Percentiles rank a stretch among this genome's conserved stretches.
Conservation (phyloP, 1,140 invertebrate genomes). For the Lordiphosa clarofinis region DNA sequence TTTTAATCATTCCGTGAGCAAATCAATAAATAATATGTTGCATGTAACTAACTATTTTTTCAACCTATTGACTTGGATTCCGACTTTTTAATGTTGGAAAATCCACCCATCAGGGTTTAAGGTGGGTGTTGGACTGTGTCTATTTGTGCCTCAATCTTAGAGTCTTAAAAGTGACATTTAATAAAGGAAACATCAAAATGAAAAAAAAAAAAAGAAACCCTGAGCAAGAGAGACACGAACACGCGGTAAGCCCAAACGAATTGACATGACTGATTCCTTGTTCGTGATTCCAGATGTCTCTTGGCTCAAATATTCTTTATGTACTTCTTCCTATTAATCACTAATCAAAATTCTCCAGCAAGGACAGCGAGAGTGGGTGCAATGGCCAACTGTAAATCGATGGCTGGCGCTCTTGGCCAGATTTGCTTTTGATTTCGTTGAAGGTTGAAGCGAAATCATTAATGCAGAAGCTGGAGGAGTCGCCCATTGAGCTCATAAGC, state of each 20-base stretch:
- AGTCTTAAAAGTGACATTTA: slow-evolving; percentile 11
- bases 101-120: no score
- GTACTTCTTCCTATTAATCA: slow-evolving; percentile 6
- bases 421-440: slow-evolving; percentile 18
- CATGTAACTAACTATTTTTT: no score
- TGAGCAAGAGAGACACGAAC: not conserved
- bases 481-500: slow-evolving; percentile 22
- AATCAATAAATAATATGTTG: no score
- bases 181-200: slow-evolving; percentile 18
- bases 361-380: not conserved
- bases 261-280: slow-evolving; percentile 9
- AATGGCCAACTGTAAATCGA: slow-evolving; percentile 13
- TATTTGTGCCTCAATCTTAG: not conserved
- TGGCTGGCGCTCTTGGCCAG: slow-evolving; percentile 10
- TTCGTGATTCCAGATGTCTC: slow-evolving; percentile 8
- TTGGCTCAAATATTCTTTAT: not conserved
- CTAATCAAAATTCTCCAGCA: slow-evolving; percentile 11
- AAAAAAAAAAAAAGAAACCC: not conserved
- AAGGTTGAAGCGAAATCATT: slow-evolving; percentile 10
- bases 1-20: no score
- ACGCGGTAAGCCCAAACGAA: slow-evolving; percentile 2
- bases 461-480: slow-evolving; percentile 5
- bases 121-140: no score
- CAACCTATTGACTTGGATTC: no score
- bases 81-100: no score